Base-by-base conservation (phyloP, 2,113 vertebrate species). In the Galemys pyrenaicus region DNA sequence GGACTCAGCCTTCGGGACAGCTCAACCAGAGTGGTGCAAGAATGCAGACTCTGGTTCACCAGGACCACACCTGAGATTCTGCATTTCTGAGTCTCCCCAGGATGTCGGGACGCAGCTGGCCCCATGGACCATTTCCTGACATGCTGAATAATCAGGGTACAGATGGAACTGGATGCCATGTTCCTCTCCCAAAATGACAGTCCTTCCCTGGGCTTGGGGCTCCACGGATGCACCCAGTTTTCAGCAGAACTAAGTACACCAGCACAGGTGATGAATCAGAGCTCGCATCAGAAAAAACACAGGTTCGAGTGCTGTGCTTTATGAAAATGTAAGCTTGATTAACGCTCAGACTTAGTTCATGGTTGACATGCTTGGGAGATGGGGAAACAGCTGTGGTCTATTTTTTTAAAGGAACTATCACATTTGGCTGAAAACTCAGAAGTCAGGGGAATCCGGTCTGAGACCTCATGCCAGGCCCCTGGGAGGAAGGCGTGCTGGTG, bases 301-400 rank as follows among this genome's bases (percentile, higher is more conserved):
- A 22, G 28, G 28, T 19, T 64, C 44, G 13, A 80, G 60, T 64
- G 62, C 56, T 22, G 58, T 41, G 24, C 71, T 60, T 87, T 92
- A 68, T 70, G 39, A 77, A 94, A 87, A 83, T 30, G 3, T 46
- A 87, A 77, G 73, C 32, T 62, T 85, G 39, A 85, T 77, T 79
- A 32, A 71, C 22, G 30, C 46, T 58, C 58, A 77, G 73, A 51
- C 35, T 32, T 30, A n/a, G 26, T 58, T 79, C n/a, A 51, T 35
- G 54, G 35, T 17, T 65, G 58, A 54, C 67, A 70, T 22, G 37
- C 46, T 75, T 56, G 19, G 54, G 60, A 32, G 15, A 6, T 2
- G 8, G 10, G 39, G 44, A 84, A 80, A 11, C 71, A 41, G 46
- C 24, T 54, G 35, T 12, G 32, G 65, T 54, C 19, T 35, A 37